These are phyloP conservation scores for Oithona nana DNA, from an alignment of 2,888 invertebrate species.

Conservation along the genomic window DNA sequence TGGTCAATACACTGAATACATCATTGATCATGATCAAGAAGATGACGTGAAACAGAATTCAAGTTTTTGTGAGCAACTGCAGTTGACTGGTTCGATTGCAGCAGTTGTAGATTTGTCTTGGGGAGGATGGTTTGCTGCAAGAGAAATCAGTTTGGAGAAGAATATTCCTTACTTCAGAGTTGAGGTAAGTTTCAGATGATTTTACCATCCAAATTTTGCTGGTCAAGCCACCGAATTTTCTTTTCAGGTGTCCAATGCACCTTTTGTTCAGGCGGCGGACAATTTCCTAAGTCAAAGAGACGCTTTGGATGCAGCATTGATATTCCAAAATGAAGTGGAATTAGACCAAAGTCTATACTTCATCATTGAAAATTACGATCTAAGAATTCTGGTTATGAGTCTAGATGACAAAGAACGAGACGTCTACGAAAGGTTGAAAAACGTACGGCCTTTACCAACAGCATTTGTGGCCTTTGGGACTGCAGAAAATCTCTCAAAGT, in stretches of 20 bases:
- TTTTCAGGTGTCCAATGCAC: background rate
- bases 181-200: background rate
- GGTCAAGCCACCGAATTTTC: no score
- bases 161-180: background rate
- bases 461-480: conserved; percentile 1
- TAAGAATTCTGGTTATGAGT: background rate
- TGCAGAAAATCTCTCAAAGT: background rate
- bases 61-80: background rate
- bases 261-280: background rate
- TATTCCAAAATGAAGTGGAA: background rate
- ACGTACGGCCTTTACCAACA: background rate
- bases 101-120: background rate
- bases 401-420: background rate
- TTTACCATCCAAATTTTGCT: no score
- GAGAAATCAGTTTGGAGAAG: background rate
- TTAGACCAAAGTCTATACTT: background rate
- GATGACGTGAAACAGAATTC: background rate
- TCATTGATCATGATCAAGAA: background rate
- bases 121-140: background rate
- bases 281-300: background rate
- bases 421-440: background rate
- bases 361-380: background rate
- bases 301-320: background rate
- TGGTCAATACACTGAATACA: background rate
- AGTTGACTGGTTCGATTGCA: background rate